Evolutionary conservation across 2,113 vertebrate species (phyloP).

Genomic region (Ammodramus savannarum): DNA sequence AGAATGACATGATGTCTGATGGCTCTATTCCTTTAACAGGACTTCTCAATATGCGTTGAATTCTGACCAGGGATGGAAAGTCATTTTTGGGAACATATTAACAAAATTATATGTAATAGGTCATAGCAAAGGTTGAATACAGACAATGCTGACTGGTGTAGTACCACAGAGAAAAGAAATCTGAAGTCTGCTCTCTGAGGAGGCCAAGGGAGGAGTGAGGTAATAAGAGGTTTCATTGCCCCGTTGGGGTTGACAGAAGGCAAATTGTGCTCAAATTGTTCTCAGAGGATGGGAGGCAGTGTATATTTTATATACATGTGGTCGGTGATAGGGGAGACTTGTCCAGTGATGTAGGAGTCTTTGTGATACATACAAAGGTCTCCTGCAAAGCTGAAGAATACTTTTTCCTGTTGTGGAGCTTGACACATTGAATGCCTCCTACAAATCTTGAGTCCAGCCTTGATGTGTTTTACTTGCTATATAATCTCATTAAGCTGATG

Average conservation of each 20-base stretch:
- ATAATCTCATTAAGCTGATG: background rate
- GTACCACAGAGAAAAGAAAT: background rate
- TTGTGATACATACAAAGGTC: background rate
- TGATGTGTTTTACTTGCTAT: background rate
- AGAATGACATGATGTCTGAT: background rate
- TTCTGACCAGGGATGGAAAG: background rate
- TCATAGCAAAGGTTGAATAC: background rate
- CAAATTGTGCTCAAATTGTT: background rate
- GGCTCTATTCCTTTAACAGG: conserved; percentile 5
- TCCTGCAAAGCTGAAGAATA: background rate
- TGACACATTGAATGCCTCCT: background rate
- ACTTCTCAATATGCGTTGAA: background rate
- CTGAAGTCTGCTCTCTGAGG: background rate
- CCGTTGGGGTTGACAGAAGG: background rate
- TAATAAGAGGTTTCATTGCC: conserved; percentile 8
- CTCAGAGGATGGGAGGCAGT: background rate
- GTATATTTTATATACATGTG: background rate
- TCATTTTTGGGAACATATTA: conserved; percentile 9
- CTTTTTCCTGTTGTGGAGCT: background rate
- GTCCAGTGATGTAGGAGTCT: background rate
- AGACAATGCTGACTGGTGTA: conserved; percentile 15
- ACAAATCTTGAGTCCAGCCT: background rate
- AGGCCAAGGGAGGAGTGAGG: background rate
- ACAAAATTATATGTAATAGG: background rate
- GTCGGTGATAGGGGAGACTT: background rate